These are phyloP conservation scores for Ptychobarbus kaznakovi DNA, from an alignment of 2,797 vertebrate species.

Conservation along the genomic window DNA sequence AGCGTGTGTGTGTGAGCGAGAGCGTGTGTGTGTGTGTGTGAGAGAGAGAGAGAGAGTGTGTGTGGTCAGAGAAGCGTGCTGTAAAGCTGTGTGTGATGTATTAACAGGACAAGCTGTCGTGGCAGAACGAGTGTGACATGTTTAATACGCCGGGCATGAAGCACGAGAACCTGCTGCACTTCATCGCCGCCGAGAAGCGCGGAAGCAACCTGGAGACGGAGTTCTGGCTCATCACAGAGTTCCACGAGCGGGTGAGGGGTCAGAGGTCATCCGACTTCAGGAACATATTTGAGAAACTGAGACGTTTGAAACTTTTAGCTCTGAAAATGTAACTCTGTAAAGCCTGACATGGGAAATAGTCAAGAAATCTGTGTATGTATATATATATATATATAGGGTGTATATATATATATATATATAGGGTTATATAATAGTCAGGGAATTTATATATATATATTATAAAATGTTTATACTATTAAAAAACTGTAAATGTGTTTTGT, in stretches of 20 bases:
- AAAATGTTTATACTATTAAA: too few species aligned
- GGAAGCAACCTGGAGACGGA: conserved; percentile 88
- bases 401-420: too few species aligned
- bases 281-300: not conserved
- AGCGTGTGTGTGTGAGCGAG: too few species aligned
- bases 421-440: too few species aligned
- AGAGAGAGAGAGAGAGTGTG: too few species aligned
- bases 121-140: conserved; percentile 90
- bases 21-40: not conserved
- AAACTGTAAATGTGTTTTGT: too few species aligned
- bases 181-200: conserved; percentile 87
- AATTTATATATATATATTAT: fast-evolving
- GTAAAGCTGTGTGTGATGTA: not conserved
- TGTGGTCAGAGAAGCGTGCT: not conserved
- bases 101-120: conserved; percentile 89
- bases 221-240: conserved; percentile 93
- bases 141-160: conserved; percentile 91
- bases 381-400: too few species aligned
- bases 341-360: not conserved
- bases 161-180: conserved; percentile 91
- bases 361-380: too few species aligned
- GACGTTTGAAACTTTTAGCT: not conserved
- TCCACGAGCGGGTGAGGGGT: conserved; percentile 88
- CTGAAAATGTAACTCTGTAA: not conserved
- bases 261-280: not conserved